Conservation (phyloP, 1,140 invertebrate genomes). For the Portunus trituberculatus region DNA sequence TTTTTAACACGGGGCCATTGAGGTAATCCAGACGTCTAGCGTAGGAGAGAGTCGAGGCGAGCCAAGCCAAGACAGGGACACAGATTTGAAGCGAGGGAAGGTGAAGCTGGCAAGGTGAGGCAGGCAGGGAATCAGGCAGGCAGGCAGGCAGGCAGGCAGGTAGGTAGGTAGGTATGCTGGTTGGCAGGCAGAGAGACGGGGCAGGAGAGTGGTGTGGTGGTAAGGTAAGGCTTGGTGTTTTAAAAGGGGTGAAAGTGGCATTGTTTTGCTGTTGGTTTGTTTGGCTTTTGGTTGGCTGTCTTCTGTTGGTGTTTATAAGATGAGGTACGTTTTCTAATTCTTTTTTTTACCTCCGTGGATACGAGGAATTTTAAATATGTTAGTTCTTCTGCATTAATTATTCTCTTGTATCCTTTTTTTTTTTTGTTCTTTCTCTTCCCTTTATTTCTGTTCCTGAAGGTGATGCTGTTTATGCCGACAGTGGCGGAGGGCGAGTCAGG, state of each 20-base stretch:
- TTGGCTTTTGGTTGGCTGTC: not conserved
- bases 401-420: not conserved
- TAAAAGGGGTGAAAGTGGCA: no score
- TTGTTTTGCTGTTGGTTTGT: no score
- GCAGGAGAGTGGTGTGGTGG: not conserved
- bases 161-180: not conserved
- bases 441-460: not conserved
- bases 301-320: not conserved
- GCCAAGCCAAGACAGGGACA: conserved; percentile 40
- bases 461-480: not conserved
- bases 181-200: not conserved
- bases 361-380: no score
- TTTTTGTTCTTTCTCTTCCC: not conserved
- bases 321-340: not conserved
- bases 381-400: no score
- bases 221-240: no score
- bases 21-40: conserved; percentile 59
- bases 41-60: not conserved
- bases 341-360: not conserved
- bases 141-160: not conserved
- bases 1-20: conserved; percentile 59
- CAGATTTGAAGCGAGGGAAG: conserved; percentile 42
- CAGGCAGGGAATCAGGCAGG: no score
- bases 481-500: not conserved
- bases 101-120: not conserved